Evolutionary conservation across 1,140 invertebrate species (phyloP).

Genomic region (Teleopsis dalmanni): DNA sequence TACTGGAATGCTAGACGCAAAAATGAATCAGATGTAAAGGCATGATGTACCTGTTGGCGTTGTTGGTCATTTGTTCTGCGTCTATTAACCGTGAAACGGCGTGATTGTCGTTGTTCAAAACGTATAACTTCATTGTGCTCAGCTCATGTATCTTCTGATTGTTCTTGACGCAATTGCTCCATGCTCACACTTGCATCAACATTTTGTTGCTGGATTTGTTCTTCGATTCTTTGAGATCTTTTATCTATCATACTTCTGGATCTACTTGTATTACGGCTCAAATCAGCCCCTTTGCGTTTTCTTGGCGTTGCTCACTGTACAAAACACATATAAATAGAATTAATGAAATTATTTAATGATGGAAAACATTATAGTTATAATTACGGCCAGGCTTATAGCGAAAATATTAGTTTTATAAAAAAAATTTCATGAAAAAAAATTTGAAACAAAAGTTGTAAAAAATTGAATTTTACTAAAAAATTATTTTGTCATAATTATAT

Average conservation of each 20-base stretch:
- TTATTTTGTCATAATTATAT: too few species aligned
- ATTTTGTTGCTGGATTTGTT: slow-evolving; percentile 25
- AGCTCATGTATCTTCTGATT: slow-evolving; percentile 20
- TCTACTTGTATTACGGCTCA: background rate
- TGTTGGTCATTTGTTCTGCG: background rate
- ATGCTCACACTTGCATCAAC: slow-evolving; percentile 20
- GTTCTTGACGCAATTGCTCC: slow-evolving; percentile 19
- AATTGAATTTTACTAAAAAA: too few species aligned
- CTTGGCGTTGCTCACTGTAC: background rate
- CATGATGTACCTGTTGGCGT: background rate
- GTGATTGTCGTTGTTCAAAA: background rate
- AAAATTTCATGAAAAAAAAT: background rate
- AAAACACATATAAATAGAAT: background rate
- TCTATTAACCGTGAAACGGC: background rate
- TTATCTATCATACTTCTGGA: slow-evolving; percentile 15
- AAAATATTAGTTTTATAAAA: background rate
- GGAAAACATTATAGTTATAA: background rate
- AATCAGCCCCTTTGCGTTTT: slow-evolving; percentile 2
- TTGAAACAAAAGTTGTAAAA: background rate
- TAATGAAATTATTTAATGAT: background rate
- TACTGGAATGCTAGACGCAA: slow-evolving; percentile 36
- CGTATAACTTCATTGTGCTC: too few species aligned
- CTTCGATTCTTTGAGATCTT: slow-evolving; percentile 19
- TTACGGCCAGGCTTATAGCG: background rate
- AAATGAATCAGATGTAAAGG: slow-evolving; percentile 21